phyloP scores from a whole-genome alignment of 2,797 vertebrate genomes.

The Gymnodraco acuticeps region DNA sequence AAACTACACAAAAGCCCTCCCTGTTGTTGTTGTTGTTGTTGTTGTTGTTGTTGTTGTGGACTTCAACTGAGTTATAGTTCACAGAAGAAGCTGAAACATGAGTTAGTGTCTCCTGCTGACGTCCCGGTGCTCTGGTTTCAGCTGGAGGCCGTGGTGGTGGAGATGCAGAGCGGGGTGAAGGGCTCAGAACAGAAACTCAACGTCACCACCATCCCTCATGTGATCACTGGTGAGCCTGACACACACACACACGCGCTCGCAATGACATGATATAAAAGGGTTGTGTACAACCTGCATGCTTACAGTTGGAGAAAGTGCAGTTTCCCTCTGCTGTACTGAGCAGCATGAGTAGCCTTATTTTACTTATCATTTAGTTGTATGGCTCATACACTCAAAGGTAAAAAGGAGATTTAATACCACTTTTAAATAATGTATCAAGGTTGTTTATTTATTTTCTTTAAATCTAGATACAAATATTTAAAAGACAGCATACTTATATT shows the following conservation, averaged over 20 bases:
- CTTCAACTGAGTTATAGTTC: background rate
- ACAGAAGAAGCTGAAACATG: background rate
- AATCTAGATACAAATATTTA: background rate
- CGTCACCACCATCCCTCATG: conserved; percentile 89
- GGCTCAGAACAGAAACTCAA: conserved; percentile 89
- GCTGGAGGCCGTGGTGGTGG: conserved; percentile 89
- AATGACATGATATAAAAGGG: too few relatives aligned
- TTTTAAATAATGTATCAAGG: background rate
- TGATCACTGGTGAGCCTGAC: conserved; percentile 87
- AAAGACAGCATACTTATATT: background rate
- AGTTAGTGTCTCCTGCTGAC: background rate
- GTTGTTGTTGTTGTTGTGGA: background rate
- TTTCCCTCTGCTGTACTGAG: too few relatives aligned
- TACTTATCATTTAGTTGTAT: background rate
- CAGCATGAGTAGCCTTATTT: background rate
- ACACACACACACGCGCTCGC: background rate
- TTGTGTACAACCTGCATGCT: background rate
- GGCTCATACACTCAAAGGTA: background rate
- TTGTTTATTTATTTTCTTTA: background rate
- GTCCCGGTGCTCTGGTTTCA: conserved; percentile 63
- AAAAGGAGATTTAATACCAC: background rate
- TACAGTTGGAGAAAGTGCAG: background rate
- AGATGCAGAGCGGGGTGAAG: conserved; percentile 93
- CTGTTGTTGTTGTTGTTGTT: background rate
- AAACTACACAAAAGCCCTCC: background rate